Evolutionary conservation across 2,797 vertebrate genomes (phyloP).

Genomic region (Hippoglossus hippoglossus): DNA sequence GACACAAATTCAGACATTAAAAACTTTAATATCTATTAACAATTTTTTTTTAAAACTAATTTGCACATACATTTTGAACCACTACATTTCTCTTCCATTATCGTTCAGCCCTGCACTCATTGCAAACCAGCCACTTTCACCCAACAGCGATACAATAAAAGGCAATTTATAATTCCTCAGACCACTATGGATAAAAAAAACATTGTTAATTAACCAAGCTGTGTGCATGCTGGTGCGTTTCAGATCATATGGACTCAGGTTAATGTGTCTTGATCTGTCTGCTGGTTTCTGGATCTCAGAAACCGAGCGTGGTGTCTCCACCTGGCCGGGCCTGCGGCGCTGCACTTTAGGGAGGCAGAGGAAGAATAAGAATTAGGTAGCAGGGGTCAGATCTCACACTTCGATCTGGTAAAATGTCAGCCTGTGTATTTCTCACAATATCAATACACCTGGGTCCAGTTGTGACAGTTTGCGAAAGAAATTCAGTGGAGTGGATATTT

Average conservation of each 20-base stretch:
- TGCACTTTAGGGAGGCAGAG: background rate
- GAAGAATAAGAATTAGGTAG: conserved; percentile 30
- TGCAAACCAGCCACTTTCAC: no score
- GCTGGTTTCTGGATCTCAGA: background rate
- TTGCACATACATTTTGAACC: background rate
- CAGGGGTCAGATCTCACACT: conserved; percentile 24
- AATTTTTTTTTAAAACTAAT: no score
- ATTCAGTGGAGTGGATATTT: background rate
- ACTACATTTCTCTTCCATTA: no score
- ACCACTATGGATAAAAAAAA: no score
- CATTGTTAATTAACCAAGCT: background rate
- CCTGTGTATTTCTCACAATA: background rate
- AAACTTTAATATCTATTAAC: no score
- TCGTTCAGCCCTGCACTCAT: no score
- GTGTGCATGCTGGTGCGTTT: background rate
- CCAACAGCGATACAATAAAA: no score
- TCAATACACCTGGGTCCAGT: background rate
- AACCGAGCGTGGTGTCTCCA: background rate
- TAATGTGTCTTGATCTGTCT: background rate
- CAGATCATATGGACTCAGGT: background rate
- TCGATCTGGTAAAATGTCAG: conserved; percentile 45
- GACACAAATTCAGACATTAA: no score
- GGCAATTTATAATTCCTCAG: no score
- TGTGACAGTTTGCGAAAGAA: background rate
- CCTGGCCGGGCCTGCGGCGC: no score